Evolutionary conservation across 1,140 invertebrate genomes (phyloP).

Genomic region (Hypsibius dujardini): DNA sequence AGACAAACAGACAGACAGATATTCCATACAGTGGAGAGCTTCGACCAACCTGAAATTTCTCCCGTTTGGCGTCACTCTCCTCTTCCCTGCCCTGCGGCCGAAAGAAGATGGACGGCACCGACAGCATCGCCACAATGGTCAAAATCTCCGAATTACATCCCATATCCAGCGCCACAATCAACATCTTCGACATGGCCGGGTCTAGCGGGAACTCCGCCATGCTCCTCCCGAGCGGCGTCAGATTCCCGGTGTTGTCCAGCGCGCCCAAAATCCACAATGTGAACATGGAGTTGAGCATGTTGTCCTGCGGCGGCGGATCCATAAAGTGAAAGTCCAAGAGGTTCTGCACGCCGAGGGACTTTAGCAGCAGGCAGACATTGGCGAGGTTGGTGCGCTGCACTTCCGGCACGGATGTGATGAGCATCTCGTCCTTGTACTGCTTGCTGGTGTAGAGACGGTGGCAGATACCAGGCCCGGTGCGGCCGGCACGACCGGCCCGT

Average conservation of each 20-base stretch:
- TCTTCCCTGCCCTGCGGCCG: slow-evolving; percentile 94
- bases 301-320: slow-evolving; percentile 97
- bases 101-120: slow-evolving; percentile 95
- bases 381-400: slow-evolving; percentile 95
- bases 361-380: slow-evolving; percentile 88
- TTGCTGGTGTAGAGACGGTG: slow-evolving; percentile 85
- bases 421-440: slow-evolving; percentile 86
- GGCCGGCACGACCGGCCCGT: slow-evolving; percentile 77
- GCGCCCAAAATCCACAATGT: slow-evolving; percentile 97
- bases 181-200: slow-evolving; percentile 95
- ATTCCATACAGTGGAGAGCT: too few relatives aligned
- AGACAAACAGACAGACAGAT: too few relatives aligned
- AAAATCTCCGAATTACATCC: slow-evolving; percentile 70
- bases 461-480: slow-evolving; percentile 82
- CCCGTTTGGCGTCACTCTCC: slow-evolving; percentile 81
- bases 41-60: slow-evolving; percentile 67
- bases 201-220: slow-evolving; percentile 99
- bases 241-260: slow-evolving; percentile 76
- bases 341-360: slow-evolving; percentile 87
- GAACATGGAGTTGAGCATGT: slow-evolving; percentile 96
- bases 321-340: slow-evolving; percentile 96
- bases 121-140: slow-evolving; percentile 88
- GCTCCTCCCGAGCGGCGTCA: slow-evolving; percentile 74
- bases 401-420: slow-evolving; percentile 84
- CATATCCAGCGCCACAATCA: slow-evolving; percentile 77